Evolutionary conservation across 2,888 invertebrate genomes (phyloP), one percentile per base, ranked within the genome.

Genomic region (Maniola hyperantus): DNA sequence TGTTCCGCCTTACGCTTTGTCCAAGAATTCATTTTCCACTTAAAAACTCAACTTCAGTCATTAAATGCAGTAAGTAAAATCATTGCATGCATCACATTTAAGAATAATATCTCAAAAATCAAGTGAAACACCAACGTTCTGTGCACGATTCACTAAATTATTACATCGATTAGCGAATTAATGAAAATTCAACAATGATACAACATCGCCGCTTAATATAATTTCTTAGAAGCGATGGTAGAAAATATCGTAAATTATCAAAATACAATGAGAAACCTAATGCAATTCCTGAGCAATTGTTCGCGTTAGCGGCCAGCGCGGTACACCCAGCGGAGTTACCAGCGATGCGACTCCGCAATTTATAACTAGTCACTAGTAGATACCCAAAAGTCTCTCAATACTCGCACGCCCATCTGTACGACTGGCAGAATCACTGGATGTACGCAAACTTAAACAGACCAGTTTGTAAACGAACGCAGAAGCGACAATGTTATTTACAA

Each of bases 51-150:
- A 88, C 87, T 78, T 89, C 87, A 87, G 84, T 89, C 88, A 84
- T 81, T 77, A 78, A 84, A 82, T 88, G 85, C 84, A 87, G 83
- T 87, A 82, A 87, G 83, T 87, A 82, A 89, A 89, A 88, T 87
- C 79, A 89, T 88, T 80, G 82, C 84, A 88, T 88, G 88, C 83
- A 84, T 84, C 80, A 82, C 82, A 81, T 88, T 84, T 81, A 87
- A 84, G 85, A 85, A 91, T 42, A 91, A 91, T 87, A 88, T 87
- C 84, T 85, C 89, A 89, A 90, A 91, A 91, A 89, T 89, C 79
- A 90, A 88, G 91, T 91, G 91, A 89, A 91, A 89, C 82, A 89
- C 88, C 90, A 92, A 91, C 92, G 82, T 91, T 92, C 91, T 89
- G 92, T 91, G 92, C 92, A 89, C 71, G 74, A 83, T 88, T 83